A percentile compares a stretch with the other conserved stretches of the same genome.
Evolutionary conservation across 2,113 vertebrate species (phyloP).

Genomic region (Cygnus atratus): DNA sequence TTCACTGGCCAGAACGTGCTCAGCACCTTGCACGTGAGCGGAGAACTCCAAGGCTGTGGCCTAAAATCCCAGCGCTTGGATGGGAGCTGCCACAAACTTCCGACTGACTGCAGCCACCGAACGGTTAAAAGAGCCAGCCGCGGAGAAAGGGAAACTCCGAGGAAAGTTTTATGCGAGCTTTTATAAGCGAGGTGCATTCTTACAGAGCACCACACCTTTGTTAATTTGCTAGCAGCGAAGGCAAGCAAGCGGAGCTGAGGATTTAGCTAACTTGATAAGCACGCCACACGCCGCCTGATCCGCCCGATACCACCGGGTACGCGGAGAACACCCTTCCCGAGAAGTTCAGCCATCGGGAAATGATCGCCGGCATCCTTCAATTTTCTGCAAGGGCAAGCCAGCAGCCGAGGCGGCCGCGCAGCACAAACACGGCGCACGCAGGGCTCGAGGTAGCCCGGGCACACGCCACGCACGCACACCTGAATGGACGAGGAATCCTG

Average conservation of each 20-base stretch:
- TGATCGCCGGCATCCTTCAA: background rate
- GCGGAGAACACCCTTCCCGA: conserved; percentile 14
- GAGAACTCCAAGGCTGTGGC: background rate
- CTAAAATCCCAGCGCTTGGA: background rate
- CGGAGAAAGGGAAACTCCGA: background rate
- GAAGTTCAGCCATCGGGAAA: conserved; percentile 19
- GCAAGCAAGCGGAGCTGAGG: background rate
- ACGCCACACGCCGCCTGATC: conserved; percentile 20
- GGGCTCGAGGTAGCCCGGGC: conserved; percentile 48
- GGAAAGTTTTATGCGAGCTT: conserved; percentile 49
- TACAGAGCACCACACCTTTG: conserved; percentile 47
- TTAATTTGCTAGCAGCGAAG: conserved; percentile 59
- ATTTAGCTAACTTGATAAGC: conserved; percentile 37
- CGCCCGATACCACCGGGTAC: background rate
- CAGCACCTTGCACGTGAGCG: background rate
- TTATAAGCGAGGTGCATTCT: conserved; percentile 32
- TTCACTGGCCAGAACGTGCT: background rate
- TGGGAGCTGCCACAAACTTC: background rate
- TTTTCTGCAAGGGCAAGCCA: background rate
- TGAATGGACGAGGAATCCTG: conserved; percentile 77
- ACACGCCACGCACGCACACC: conserved; percentile 72
- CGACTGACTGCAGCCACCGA: background rate
- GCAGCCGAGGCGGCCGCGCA: background rate
- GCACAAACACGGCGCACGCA: background rate
- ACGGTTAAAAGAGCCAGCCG: conserved; percentile 48